Evolutionary conservation across 2,888 invertebrate species (phyloP).

Genomic region (Melanophora roralis): DNA sequence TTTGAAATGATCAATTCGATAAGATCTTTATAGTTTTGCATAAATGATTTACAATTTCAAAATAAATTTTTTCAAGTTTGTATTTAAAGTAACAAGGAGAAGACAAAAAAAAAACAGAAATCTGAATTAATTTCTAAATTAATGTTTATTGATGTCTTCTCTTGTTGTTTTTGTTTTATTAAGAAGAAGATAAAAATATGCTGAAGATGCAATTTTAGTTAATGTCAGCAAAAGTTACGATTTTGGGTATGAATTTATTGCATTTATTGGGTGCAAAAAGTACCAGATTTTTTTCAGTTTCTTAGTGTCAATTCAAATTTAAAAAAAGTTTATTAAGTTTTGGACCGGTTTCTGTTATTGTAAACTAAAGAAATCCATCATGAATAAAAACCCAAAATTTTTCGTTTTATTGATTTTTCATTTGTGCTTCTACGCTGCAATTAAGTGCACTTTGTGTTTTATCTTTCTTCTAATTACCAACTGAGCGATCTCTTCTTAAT

Average conservation of each 20-base stretch:
- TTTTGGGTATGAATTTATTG: no score
- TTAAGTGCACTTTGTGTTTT: background rate
- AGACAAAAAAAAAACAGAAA: background rate
- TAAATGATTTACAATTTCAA: conserved; percentile 43
- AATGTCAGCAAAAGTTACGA: background rate
- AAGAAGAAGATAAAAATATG: no score
- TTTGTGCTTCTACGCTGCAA: background rate
- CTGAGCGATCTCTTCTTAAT: background rate
- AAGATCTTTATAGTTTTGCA: conserved; percentile 9
- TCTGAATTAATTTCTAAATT: conserved; percentile 28
- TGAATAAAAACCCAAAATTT: no score
- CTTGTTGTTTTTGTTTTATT: no score
- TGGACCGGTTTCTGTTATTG: no score
- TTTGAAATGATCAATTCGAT: conserved; percentile 2
- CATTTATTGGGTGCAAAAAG: no score
- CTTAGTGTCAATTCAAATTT: no score
- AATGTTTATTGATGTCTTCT: conserved; percentile 31
- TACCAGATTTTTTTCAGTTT: no score
- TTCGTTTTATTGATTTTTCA: background rate
- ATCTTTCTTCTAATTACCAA: background rate
- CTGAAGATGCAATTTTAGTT: background rate
- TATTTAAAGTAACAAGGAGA: background rate
- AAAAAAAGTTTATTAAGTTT: no score
- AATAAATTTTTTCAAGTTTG: conserved; percentile 8
- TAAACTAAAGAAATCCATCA: no score